Base-by-base conservation (phyloP, 2,113 vertebrate genomes). In the Megalops atlanticus region DNA sequence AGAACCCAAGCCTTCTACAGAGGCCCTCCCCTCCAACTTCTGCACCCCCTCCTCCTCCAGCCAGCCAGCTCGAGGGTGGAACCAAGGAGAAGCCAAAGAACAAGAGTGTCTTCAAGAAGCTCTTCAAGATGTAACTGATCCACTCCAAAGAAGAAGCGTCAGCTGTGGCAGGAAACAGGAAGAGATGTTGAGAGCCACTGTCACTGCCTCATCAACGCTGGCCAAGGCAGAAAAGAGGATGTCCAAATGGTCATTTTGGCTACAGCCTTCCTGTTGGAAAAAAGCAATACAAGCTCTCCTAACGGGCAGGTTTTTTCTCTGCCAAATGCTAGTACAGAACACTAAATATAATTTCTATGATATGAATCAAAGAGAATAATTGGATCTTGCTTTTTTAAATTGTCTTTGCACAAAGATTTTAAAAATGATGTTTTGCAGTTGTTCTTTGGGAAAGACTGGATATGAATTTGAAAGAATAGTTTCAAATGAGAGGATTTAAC, bases 81-180 rank as follows among this genome's bases (percentile, higher is more conserved):
- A 16, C 15, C 0, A 81, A 76, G n/a, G 81, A 78, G 41, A 92
- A 84, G 69, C 24, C 87, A 1, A 91, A 79, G 52, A 89, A 87
- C 33, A 87, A 39, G 80, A 89, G 70, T 1, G 58, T 89, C 71
- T 93, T 95, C 82, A 88, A 89, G 74, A 93, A 92, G 77, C 35
- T 93, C 12, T 95, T 95, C 82, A 83, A 85, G 79, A 91, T 90
- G 74, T 88, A 84, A 87, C 47, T 31, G 40, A 41, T n/a, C 24
- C 31, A 27, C 6, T 31, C 21, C 11, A n/a, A 27, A 27, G 74
- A 31, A 4, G 31, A 39, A 33, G 39, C 38, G 14, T 41, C 33
- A 1, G 18, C 70, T 41, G 38, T 40, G 69, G 33, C 4, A 7
- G 69, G 12, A 27, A n/a, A 64, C 58, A 64, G 58, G 58, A 64